Base-by-base conservation (phyloP, 2,888 invertebrate genomes). In the Hirtodrosophila cameraria region DNA sequence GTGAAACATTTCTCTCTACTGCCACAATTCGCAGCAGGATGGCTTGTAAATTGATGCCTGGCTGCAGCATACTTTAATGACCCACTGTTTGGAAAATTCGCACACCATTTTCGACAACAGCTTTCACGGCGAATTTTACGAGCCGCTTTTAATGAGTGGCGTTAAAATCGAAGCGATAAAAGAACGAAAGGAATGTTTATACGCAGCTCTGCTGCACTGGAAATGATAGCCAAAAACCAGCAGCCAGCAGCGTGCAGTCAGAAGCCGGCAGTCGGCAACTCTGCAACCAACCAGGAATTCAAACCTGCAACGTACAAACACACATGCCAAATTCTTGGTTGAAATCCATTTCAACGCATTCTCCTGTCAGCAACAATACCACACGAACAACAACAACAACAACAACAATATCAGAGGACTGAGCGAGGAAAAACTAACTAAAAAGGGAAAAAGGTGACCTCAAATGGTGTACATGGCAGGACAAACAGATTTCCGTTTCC, bases 141-240 rank as follows among this genome's bases (percentile, higher is more conserved):
- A 58, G 30, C 42, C 28, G 16, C 41, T 59, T 68, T 72, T 71
- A 72, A 72, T 71, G 72, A 68, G 64, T 18, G 64, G 36, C 52
- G 55, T 59, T 57, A 59, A 59, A 75, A 72, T 65, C 65, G 62
- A 69, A 57, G 49, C 50, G 55, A 59, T 57, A 58, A 70, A 61
- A 46, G 50, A 27, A 31, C 30, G 39, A 43, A 45, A 48, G 36
- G 48, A 54, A 48, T 58, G 54, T 38, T 55, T 45, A 49, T 53
- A 31, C 36, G 39, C 27, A 33, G 15, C 43, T 45, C 49, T 49
- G 52, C 18, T 20, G 49, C 52, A 35, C 50, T 52, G 38, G 31
- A 45, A 64, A 57, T 50, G 42, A 57, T 53, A 27, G 41, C 49
- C 55, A 54, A 18, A 15, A 31, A 41, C 18, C 39, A 25, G 42